phyloP scores from a whole-genome alignment of 1,140 invertebrate species.

The Sweltsa coloradensis region DNA sequence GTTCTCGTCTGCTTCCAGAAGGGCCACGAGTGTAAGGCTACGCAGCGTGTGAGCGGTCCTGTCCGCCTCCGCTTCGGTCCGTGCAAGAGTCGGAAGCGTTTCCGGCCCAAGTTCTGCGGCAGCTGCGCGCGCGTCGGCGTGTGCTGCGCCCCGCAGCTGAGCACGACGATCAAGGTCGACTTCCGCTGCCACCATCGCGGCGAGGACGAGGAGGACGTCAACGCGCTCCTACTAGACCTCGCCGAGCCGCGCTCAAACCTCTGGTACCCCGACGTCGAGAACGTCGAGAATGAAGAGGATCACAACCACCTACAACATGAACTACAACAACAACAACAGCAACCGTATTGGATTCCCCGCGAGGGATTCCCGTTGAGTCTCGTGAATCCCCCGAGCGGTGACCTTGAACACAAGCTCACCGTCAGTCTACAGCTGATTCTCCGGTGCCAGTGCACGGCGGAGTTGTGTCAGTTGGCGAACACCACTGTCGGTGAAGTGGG shows the following conservation, averaged over 20 bases:
- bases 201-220: neutral
- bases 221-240: neutral
- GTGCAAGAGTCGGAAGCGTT: constrained; percentile 45
- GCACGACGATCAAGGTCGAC: constrained; percentile 41
- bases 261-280: neutral
- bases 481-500: neutral
- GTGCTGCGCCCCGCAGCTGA: constrained; percentile 42
- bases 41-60: constrained; percentile 35
- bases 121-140: constrained; percentile 34
- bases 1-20: constrained; percentile 32
- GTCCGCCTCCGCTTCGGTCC: constrained; percentile 43
- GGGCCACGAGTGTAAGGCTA: constrained; percentile 49
- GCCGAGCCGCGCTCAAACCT: constrained; percentile 1
- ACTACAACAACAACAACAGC: neutral
- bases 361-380: too few relatives aligned
- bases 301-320: neutral
- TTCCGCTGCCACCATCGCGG: constrained; percentile 25
- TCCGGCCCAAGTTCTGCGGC: constrained; percentile 49
- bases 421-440: constrained; percentile 18
- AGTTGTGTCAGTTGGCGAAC: neutral
- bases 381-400: too few relatives aligned
- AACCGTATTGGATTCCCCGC: too few relatives aligned
- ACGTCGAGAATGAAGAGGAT: neutral
- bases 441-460: constrained; percentile 16
- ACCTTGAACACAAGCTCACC: too few relatives aligned